Evolutionary conservation across 2,888 invertebrate genomes (phyloP).

Genomic region (Myopa testacea): DNA sequence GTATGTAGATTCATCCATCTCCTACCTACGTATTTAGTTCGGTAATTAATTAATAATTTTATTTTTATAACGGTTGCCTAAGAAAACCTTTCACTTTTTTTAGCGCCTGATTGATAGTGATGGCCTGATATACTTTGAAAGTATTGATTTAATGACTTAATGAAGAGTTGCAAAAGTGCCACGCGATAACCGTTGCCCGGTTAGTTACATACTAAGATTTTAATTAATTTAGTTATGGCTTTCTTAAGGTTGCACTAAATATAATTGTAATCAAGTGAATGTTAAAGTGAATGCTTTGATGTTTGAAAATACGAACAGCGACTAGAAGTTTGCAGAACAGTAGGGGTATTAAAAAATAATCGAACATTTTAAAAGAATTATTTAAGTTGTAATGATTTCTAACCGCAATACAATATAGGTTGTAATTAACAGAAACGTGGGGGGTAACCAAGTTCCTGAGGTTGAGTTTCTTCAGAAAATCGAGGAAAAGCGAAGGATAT

Average conservation of each 20-base stretch:
- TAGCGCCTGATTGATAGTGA: neutral
- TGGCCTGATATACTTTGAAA: neutral
- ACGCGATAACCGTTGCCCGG: neutral
- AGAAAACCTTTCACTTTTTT: conserved; percentile 22
- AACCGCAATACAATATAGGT: too few species aligned
- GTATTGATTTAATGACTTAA: neutral
- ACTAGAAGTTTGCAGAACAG: too few species aligned
- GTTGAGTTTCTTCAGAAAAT: too few species aligned
- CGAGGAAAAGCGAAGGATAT: neutral
- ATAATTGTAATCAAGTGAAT: neutral
- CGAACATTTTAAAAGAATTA: too few species aligned
- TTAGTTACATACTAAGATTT: neutral
- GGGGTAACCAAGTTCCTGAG: too few species aligned
- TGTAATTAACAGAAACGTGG: too few species aligned
- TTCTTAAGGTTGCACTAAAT: neutral
- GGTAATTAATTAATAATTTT: neutral
- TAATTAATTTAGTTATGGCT: neutral
- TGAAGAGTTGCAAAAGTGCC: conserved; percentile 8
- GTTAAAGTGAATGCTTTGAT: neutral
- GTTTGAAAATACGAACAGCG: neutral
- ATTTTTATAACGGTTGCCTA: neutral
- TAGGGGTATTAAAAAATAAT: too few species aligned
- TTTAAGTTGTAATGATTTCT: too few species aligned
- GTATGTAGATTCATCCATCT: neutral
- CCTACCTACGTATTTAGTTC: neutral